A percentile compares a stretch with the other conserved stretches of the same genome.
These are phyloP conservation scores for Gouania willdenowi DNA, from an alignment of 2,797 vertebrate species.

Conservation along the genomic window DNA sequence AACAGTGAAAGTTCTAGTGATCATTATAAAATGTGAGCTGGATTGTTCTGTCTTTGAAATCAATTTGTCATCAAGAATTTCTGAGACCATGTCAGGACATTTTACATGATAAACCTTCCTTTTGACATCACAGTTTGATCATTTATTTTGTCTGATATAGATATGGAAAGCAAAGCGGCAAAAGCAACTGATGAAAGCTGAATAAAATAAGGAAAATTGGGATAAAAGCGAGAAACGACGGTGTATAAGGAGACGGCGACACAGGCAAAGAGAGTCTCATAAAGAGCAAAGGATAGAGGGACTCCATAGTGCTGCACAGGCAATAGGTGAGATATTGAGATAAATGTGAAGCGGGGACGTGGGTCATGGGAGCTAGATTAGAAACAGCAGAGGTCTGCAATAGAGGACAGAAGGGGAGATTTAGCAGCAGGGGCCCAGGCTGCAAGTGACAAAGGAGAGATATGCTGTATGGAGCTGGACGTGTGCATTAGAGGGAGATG, in stretches of 20 bases:
- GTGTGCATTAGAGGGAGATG: slow-evolving; percentile 3
- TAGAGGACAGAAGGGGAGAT: slow-evolving; percentile 35
- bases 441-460: slow-evolving; percentile 3
- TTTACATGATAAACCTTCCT: too few relatives aligned
- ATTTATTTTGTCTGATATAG: neutral
- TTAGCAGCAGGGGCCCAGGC: slow-evolving; percentile 33
- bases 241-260: slow-evolving; percentile 29
- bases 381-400: slow-evolving; percentile 52
- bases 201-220: neutral
- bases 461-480: slow-evolving; percentile 14
- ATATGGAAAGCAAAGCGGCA: neutral
- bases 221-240: neutral
- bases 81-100: too few relatives aligned
- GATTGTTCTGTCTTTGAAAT: too few relatives aligned
- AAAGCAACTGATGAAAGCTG: neutral
- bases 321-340: slow-evolving; percentile 51
- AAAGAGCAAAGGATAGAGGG: slow-evolving; percentile 12
- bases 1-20: too few relatives aligned
- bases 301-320: slow-evolving; percentile 15
- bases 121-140: too few relatives aligned
- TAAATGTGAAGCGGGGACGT: slow-evolving; percentile 40
- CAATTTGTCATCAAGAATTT: too few relatives aligned
- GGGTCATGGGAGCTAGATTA: slow-evolving; percentile 47
- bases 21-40: too few relatives aligned
- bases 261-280: slow-evolving; percentile 10